These are phyloP conservation scores for Heliconius melpomene DNA, from an alignment of 1,140 invertebrate genomes.

Conservation along the genomic window DNA sequence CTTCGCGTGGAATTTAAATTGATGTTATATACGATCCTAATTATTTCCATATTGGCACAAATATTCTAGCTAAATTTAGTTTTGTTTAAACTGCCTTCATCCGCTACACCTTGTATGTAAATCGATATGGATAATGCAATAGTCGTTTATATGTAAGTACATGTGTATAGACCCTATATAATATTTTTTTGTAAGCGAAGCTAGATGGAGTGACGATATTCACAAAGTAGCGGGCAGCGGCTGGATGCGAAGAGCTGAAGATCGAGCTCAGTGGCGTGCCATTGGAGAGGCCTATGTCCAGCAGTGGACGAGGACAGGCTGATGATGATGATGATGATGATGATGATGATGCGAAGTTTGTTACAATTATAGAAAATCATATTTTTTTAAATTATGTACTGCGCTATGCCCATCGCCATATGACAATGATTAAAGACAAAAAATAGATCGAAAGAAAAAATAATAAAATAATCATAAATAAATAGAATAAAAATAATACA, in stretches of 20 bases:
- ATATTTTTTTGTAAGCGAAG: not conserved
- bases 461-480: no score
- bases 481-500: no score
- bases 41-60: not conserved
- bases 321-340: no score
- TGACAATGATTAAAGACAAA: not conserved
- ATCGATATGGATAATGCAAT: not conserved
- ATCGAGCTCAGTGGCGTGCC: no score
- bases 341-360: not conserved
- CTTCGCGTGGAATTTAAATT: not conserved
- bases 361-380: not conserved
- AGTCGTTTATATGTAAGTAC: not conserved
- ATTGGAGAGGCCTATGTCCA: no score
- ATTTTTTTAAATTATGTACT: no score
- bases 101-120: constrained; percentile 9
- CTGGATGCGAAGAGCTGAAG: no score
- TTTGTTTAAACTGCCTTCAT: constrained; percentile 15
- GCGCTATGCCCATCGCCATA: no score
- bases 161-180: not conserved
- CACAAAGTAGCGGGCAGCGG: no score
- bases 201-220: no score
- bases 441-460: not conserved
- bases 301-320: no score
- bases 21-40: constrained; percentile 7
- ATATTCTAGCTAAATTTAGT: not conserved